Conservation (phyloP, 1,140 invertebrate species). For the Olivierus martensii region DNA sequence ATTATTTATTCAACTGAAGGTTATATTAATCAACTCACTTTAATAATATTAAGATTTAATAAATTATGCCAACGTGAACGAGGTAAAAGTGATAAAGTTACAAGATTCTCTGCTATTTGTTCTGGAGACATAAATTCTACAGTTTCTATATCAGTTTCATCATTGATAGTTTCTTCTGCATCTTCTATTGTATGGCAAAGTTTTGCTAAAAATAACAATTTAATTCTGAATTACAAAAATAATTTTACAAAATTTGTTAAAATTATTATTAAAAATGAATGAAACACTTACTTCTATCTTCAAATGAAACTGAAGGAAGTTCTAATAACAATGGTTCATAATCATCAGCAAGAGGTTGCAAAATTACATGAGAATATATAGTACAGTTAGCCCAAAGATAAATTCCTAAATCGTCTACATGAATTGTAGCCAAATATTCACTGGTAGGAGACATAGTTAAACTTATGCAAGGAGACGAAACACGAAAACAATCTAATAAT, state of each 20-base stretch:
- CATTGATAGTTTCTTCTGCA: conserved; percentile 27
- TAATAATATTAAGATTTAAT: conserved; percentile 76
- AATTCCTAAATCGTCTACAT: conserved; percentile 75
- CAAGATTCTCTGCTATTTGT: conserved; percentile 63
- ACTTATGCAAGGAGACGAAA: conserved; percentile 61
- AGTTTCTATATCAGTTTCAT: conserved; percentile 27
- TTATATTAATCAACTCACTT: too few relatives aligned
- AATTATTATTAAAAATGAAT: too few relatives aligned
- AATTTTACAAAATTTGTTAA: too few relatives aligned
- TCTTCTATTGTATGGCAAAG: conserved; percentile 18
- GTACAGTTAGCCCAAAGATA: conserved; percentile 88
- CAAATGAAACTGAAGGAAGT: conserved; percentile 36
- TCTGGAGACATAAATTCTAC: conserved; percentile 56
- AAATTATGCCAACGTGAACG: conserved; percentile 87
- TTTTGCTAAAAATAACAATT: too few relatives aligned
- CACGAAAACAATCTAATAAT: conserved; percentile 38
- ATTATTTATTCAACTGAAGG: too few relatives aligned
- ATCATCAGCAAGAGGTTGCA: conserved; percentile 50
- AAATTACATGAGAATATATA: conserved; percentile 60
- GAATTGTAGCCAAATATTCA: conserved; percentile 76
- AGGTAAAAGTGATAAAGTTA: conserved; percentile 73
- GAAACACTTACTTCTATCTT: neutral
- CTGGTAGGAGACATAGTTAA: conserved; percentile 79
- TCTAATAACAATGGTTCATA: conserved; percentile 40
- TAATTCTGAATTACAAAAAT: too few relatives aligned